Evolutionary conservation across 2,888 invertebrate genomes (phyloP).

Genomic region (Orthosia gracilis): DNA sequence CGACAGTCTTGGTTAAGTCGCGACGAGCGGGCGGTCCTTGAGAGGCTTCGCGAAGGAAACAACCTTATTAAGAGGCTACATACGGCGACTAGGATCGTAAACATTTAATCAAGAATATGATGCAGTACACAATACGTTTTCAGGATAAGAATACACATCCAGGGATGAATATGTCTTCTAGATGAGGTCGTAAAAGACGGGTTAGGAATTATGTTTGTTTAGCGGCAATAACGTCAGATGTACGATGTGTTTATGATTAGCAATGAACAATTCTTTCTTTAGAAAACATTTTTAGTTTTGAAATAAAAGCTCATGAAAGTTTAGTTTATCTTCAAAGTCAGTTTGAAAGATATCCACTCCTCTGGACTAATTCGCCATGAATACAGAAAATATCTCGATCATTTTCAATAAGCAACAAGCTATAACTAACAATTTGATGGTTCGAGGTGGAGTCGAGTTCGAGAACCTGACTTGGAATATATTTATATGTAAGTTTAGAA

Average conservation of each 20-base stretch:
- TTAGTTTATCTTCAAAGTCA: too few relatives aligned
- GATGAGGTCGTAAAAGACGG: conserved; percentile 43
- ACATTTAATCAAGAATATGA: conserved; percentile 67
- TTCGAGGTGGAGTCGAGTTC: too few relatives aligned
- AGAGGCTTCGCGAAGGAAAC: conserved; percentile 66
- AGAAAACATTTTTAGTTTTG: not conserved
- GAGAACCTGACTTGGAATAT: too few relatives aligned
- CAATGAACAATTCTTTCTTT: not conserved
- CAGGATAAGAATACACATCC: conserved; percentile 38
- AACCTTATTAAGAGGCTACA: conserved; percentile 63
- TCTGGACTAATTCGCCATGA: too few relatives aligned
- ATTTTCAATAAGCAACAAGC: too few relatives aligned
- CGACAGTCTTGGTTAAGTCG: conserved; percentile 58
- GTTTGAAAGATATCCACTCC: too few relatives aligned
- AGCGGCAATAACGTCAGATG: conserved; percentile 1
- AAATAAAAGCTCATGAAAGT: not conserved
- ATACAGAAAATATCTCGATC: too few relatives aligned
- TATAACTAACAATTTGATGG: too few relatives aligned
- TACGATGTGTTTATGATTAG: conserved; percentile 21
- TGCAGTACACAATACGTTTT: conserved; percentile 35
- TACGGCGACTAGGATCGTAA: conserved; percentile 63
- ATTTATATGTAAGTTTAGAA: too few relatives aligned
- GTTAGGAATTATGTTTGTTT: conserved; percentile 22
- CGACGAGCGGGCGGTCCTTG: conserved; percentile 56
- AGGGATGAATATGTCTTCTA: conserved; percentile 8